Conservation (phyloP, 2,888 invertebrate species). For the Leptinotarsa juncta region DNA sequence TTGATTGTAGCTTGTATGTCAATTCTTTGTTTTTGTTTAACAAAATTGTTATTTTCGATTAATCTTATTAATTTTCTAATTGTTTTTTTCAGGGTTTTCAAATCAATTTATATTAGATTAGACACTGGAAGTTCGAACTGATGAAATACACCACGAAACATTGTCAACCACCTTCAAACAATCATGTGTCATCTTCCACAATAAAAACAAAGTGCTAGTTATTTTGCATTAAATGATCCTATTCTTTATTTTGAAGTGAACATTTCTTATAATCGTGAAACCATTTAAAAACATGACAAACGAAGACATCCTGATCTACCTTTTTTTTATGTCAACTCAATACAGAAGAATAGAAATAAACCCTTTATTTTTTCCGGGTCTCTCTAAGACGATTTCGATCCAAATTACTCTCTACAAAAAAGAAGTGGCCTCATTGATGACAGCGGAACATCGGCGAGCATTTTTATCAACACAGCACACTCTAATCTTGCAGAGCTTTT, state of each 20-base stretch:
- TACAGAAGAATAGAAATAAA: conserved; percentile 14
- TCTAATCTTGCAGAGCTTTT: conserved; percentile 43
- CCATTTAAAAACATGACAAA: background rate
- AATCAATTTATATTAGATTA: too few species aligned
- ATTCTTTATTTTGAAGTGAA: background rate
- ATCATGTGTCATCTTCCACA: too few species aligned
- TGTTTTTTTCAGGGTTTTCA: too few species aligned
- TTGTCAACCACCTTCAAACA: too few species aligned
- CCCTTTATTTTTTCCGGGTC: conserved; percentile 15
- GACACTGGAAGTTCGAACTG: too few species aligned
- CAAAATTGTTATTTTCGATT: too few species aligned
- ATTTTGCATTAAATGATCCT: background rate
- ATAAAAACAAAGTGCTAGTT: too few species aligned
- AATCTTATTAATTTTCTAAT: too few species aligned
- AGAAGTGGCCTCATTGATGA: conserved; percentile 36
- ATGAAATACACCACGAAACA: too few species aligned
- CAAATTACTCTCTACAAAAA: conserved; percentile 34
- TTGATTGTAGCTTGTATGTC: too few species aligned
- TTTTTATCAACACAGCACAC: conserved; percentile 45
- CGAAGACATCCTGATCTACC: conserved; percentile 7
- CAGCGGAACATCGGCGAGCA: conserved; percentile 37
- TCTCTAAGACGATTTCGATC: conserved; percentile 32
- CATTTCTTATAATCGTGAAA: background rate
- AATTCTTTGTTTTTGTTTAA: too few species aligned
- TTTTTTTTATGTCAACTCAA: conserved; percentile 1